A percentile compares a stretch with the other conserved stretches of the same genome.
Evolutionary conservation across 2,113 vertebrate species (phyloP).

Genomic region (Platichthys stellatus): DNA sequence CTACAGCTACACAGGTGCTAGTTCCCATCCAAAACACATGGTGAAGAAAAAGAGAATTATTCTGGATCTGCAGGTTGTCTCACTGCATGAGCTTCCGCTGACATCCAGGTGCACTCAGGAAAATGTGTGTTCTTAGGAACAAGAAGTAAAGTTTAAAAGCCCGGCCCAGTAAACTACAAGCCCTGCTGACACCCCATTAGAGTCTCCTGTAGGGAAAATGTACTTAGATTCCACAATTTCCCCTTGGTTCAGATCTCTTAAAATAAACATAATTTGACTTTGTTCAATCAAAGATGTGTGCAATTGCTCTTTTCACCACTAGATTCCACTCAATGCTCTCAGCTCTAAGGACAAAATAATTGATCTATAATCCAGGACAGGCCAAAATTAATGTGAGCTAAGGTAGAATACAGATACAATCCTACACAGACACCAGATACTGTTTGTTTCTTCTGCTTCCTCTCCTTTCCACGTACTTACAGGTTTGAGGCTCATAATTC

Average conservation of each 20-base stretch:
- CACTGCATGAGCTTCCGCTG: conserved; percentile 5
- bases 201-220: conserved; percentile 1
- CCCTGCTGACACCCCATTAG: background rate
- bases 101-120: background rate
- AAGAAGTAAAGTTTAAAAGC: background rate
- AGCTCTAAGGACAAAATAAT: conserved; percentile 67
- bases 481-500: background rate
- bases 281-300: conserved; percentile 64
- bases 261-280: conserved; percentile 53
- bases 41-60: background rate
- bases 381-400: conserved; percentile 27
- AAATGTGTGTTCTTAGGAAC: background rate
- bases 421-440: conserved; percentile 3
- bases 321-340: conserved; percentile 48
- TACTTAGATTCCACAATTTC: conserved; percentile 33
- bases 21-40: background rate
- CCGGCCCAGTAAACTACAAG: background rate
- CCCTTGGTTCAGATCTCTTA: conserved; percentile 33
- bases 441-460: background rate
- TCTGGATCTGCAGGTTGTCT: background rate
- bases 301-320: conserved; percentile 54
- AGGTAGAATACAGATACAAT: conserved; percentile 7
- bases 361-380: conserved; percentile 60
- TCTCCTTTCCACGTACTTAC: background rate
- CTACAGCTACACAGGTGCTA: background rate